A percentile compares a stretch with the other conserved stretches of the same genome.
Evolutionary conservation across 2,797 vertebrate genomes (phyloP).

Genomic region (Sebastes iracundus): DNA sequence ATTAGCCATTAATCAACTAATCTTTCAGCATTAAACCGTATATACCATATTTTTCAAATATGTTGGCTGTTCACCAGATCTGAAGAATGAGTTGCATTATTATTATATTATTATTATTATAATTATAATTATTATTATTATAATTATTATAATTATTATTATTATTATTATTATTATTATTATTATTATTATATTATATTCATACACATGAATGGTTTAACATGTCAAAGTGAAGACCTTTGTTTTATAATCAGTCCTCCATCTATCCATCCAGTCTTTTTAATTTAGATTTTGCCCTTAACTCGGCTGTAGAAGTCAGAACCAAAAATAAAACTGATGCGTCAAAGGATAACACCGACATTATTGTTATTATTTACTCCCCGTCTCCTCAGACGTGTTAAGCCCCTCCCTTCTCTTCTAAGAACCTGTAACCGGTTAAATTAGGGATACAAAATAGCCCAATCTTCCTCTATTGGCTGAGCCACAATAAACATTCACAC

Average conservation of each 20-base stretch:
- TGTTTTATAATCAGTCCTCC: neutral
- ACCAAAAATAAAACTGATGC: neutral
- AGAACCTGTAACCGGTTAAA: slow-evolving; percentile 27
- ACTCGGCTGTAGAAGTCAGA: neutral
- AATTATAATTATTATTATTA: too few relatives aligned
- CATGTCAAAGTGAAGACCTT: neutral
- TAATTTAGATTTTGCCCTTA: neutral
- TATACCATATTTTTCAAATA: neutral
- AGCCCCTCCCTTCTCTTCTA: neutral
- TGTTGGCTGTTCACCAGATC: neutral
- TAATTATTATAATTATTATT: too few relatives aligned
- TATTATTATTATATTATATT: too few relatives aligned
- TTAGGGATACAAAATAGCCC: slow-evolving; percentile 33
- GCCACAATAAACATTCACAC: slow-evolving; percentile 11
- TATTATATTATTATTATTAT: too few relatives aligned
- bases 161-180: too few relatives aligned
- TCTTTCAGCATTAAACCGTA: neutral
- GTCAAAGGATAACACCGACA: neutral
- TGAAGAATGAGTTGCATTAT: neutral
- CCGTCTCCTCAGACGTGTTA: neutral
- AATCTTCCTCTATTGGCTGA: slow-evolving; percentile 44
- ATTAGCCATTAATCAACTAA: neutral
- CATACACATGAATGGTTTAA: neutral
- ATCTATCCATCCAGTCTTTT: neutral
- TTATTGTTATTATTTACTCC: slow-evolving; percentile 22